Evolutionary conservation across 1,140 invertebrate genomes (phyloP).

Genomic region (Bicyclus anynana): DNA sequence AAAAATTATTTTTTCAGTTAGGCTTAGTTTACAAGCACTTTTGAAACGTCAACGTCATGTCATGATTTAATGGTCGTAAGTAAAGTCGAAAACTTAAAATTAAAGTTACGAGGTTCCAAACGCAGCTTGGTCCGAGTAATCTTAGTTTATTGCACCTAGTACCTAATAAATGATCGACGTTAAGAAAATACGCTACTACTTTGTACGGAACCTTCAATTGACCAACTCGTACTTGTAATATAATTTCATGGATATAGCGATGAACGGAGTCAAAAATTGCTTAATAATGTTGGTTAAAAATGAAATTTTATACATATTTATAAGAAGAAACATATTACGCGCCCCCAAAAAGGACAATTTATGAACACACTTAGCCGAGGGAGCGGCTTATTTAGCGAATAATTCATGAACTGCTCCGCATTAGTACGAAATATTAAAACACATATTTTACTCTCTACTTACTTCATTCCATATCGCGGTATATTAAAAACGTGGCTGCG

Average conservation of each 20-base stretch:
- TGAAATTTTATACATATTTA: slow-evolving; percentile 25
- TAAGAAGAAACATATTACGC: slow-evolving; percentile 25
- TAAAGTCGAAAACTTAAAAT: too few species aligned
- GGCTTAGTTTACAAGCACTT: too few species aligned
- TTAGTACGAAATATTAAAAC: slow-evolving; percentile 34
- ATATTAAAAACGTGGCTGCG: slow-evolving; percentile 28
- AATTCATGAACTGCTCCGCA: slow-evolving; percentile 35
- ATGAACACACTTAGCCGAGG: slow-evolving; percentile 31
- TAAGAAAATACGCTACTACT: too few species aligned
- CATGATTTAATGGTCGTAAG: too few species aligned
- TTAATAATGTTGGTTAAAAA: slow-evolving; percentile 10
- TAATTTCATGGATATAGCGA: neutral
- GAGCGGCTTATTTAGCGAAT: slow-evolving; percentile 35
- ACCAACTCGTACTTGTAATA: too few species aligned
- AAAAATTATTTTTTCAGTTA: too few species aligned
- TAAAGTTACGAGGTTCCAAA: too few species aligned
- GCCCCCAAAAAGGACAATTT: slow-evolving; percentile 28
- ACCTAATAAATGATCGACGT: too few species aligned
- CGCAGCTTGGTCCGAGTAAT: too few species aligned
- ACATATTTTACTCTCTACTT: slow-evolving; percentile 31
- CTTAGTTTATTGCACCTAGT: too few species aligned
- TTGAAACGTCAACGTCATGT: too few species aligned
- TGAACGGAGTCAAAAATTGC: slow-evolving; percentile 11
- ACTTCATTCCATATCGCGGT: slow-evolving; percentile 8
- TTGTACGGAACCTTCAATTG: too few species aligned